Evolutionary conservation across 1,140 invertebrate species (phyloP).

Genomic region (Meloidogyne floridensis): DNA sequence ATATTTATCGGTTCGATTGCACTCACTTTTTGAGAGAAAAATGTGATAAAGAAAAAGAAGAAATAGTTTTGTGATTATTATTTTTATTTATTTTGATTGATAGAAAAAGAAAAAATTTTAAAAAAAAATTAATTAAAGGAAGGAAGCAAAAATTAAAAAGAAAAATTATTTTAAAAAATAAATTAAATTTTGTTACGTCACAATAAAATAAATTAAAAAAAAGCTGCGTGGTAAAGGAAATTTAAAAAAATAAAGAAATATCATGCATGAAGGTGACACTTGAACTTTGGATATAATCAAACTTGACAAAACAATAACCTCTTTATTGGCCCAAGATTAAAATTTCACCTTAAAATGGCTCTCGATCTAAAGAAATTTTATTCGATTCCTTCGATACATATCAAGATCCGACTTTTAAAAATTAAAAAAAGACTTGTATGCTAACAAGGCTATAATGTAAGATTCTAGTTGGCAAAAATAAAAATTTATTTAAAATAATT

Average conservation of each 20-base stretch:
- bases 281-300: too few species aligned
- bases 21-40: background rate
- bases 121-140: background rate
- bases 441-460: too few species aligned
- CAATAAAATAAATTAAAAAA: background rate
- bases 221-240: background rate
- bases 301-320: too few species aligned
- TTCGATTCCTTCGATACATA: too few species aligned
- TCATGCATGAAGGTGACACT: too few species aligned
- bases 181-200: slow-evolving; percentile 5
- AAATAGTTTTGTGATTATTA: background rate
- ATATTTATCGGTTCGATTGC: background rate
- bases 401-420: too few species aligned
- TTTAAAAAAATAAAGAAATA: background rate
- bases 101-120: background rate
- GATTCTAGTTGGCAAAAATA: too few species aligned
- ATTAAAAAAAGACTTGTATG: too few species aligned
- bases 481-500: background rate
- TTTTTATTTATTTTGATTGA: background rate
- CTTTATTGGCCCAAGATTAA: too few species aligned
- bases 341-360: too few species aligned
- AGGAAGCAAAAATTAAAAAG: background rate
- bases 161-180: background rate
- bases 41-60: background rate
- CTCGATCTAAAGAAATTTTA: too few species aligned